Base-by-base conservation (phyloP, 2,113 vertebrate species). In the Forbesichthys agassizii region DNA sequence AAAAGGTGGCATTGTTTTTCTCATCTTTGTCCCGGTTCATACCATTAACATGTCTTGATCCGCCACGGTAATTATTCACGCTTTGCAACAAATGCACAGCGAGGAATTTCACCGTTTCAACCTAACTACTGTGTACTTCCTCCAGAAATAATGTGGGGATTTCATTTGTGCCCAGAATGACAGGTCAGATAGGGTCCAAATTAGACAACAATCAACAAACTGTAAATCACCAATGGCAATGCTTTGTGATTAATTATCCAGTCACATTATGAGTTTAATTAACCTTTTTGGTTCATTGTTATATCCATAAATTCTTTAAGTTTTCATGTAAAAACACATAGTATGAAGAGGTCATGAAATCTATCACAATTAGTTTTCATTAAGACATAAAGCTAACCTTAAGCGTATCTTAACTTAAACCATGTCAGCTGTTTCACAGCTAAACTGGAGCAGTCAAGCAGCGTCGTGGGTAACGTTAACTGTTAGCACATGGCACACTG, bases 41-140 rank as follows among this genome's bases (percentile, higher is more conserved):
- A 47, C 53, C 57, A 75, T 75, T 75, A 69, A 53, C 58, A 47
- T 59, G 66, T 64, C 73, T 59, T 46, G 66, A 75, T 48, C 60
- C 27, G 48, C 33, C 33, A 48, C 42, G 61, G 61, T 75, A 56
- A 75, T 75, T 75, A 75, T 33, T 54, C 47, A 53, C 66, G 64
- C 49, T 47, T 20, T 46, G 59, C 54, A 60, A 63, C 66, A 75
- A 56, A 69, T 68, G 60, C 60, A 64, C 36, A 49, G 72, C 57
- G 57, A 56, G 53, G 57, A 42, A 18, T 64, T 58, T 57, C 53
- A 56, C n/a, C 18, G 68, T 68, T 68, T 62, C 33, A 42, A 48
- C 42, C 48, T 62, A 14, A 14, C 11, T 14, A 42, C 27, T 27
- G 27, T 27, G 27, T 27, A 27, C 42, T 62, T 48, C 49, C 6